These are phyloP conservation scores for Papilio polyxenes DNA, from an alignment of 1,140 invertebrate genomes.

Conservation along the genomic window DNA sequence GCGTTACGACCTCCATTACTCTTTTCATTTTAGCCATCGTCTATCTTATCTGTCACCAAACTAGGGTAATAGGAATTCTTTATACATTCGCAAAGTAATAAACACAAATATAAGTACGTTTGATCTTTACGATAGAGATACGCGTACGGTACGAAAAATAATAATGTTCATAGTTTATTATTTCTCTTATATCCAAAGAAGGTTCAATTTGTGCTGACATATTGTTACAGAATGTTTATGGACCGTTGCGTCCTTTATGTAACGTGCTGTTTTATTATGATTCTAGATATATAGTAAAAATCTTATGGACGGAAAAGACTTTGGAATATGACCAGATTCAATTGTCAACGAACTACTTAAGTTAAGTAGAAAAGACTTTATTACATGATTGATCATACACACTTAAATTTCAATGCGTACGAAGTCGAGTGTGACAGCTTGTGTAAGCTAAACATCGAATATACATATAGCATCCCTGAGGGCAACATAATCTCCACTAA, in stretches of 20 bases:
- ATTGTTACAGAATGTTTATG: constrained; percentile 35
- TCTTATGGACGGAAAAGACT: neutral
- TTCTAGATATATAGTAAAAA: neutral
- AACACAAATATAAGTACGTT: constrained; percentile 40
- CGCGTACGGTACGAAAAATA: constrained; percentile 9
- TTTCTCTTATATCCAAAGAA: constrained; percentile 31
- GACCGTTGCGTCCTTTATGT: constrained; percentile 29
- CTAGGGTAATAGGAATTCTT: constrained; percentile 40
- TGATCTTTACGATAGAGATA: constrained; percentile 29
- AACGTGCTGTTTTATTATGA: constrained; percentile 18
- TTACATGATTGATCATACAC: too few relatives aligned
- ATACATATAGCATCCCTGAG: too few relatives aligned
- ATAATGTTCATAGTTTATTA: constrained; percentile 36
- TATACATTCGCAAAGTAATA: constrained; percentile 40
- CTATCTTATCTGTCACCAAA: constrained; percentile 50
- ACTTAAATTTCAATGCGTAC: too few relatives aligned
- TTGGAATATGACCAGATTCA: neutral
- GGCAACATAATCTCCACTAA: too few relatives aligned
- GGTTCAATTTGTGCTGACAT: constrained; percentile 33
- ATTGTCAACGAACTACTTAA: neutral
- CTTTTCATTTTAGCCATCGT: constrained; percentile 52
- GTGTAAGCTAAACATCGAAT: too few relatives aligned
- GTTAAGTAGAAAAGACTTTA: too few relatives aligned
- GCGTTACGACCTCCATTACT: constrained; percentile 54
- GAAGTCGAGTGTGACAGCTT: too few relatives aligned